These are phyloP conservation scores for Procavia capensis DNA, from an alignment of 2,113 vertebrate species.

Conservation along the genomic window DNA sequence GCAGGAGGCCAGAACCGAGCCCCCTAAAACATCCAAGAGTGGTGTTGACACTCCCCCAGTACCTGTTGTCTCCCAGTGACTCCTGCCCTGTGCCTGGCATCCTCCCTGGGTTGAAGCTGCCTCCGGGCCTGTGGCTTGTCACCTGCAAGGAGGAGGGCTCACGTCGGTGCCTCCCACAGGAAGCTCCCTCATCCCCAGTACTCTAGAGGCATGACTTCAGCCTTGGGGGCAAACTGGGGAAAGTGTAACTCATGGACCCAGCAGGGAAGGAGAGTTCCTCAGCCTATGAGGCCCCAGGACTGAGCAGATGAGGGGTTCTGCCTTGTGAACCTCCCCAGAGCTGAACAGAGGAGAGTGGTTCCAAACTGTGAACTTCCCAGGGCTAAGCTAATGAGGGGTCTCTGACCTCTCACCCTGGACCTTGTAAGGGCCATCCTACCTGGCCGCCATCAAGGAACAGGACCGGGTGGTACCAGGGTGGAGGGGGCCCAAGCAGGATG, in stretches of 20 bases:
- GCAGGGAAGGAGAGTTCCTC: not conserved
- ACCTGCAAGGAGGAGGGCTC: not conserved
- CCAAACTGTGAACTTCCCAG: not conserved
- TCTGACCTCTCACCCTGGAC: rapidly evolving
- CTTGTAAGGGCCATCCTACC: constrained; percentile 47
- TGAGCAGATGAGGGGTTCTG: not conserved
- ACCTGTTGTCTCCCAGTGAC: constrained; percentile 35
- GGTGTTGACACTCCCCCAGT: not conserved
- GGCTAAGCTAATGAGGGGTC: not conserved
- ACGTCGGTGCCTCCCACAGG: too few species aligned
- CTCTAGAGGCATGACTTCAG: rapidly evolving
- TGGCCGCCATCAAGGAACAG: constrained; percentile 62
- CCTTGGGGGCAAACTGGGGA: too few species aligned
- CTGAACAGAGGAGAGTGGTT: not conserved
- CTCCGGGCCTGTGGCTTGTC: rapidly evolving
- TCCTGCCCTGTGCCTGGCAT: rapidly evolving
- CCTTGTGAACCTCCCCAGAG: not conserved
- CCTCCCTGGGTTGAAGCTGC: rapidly evolving
- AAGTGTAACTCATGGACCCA: not conserved
- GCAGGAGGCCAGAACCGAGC: not conserved
- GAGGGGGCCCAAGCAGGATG: constrained; percentile 74
- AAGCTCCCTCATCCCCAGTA: not conserved
- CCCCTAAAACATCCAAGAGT: rapidly evolving
- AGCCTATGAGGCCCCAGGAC: not conserved
- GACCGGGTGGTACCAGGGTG: constrained; percentile 35